Conservation (phyloP, 2,888 invertebrate genomes). For the Vannuccia rotundouncinata region DNA sequence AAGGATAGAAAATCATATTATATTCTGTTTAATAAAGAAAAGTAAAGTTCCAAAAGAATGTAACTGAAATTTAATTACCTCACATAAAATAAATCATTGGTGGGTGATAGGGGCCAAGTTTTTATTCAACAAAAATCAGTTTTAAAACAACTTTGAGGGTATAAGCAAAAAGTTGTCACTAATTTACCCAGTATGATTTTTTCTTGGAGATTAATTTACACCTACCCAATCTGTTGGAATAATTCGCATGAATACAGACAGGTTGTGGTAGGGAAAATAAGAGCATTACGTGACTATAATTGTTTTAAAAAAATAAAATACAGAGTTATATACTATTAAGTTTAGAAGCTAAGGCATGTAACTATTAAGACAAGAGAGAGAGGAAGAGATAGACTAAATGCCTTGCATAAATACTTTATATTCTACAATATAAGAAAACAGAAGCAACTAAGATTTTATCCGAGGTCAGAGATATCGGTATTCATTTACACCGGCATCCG, state of each 20-base stretch:
- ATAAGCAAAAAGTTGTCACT: background rate
- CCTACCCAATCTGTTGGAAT: background rate
- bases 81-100: background rate
- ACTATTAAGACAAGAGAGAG: too few species aligned
- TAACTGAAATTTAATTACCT: background rate
- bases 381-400: too few species aligned
- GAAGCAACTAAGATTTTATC: background rate
- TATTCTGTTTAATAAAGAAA: background rate
- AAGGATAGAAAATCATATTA: background rate
- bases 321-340: too few species aligned
- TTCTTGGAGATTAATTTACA: background rate
- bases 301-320: too few species aligned
- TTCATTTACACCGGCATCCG: background rate
- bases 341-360: too few species aligned
- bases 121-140: background rate
- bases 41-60: background rate
- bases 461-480: background rate
- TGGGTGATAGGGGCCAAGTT: background rate
- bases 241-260: too few species aligned
- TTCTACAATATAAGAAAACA: background rate
- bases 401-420: too few species aligned
- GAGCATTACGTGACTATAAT: too few species aligned
- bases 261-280: too few species aligned
- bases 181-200: background rate
- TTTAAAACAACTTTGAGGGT: background rate